Base-by-base conservation (phyloP, 2,797 vertebrate species). In the Myotis findleyi region DNA sequence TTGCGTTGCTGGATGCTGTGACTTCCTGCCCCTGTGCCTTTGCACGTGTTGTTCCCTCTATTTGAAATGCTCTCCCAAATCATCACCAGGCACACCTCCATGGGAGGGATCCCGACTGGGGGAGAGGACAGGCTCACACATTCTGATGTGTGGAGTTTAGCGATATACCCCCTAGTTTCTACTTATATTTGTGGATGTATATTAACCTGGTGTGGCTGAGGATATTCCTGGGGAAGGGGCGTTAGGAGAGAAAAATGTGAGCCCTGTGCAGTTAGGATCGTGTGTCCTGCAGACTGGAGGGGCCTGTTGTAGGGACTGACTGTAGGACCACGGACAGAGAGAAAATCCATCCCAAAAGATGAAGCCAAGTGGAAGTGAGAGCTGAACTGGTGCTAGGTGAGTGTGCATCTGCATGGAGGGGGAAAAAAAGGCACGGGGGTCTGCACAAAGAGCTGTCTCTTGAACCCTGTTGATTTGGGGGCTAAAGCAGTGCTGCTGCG, bases 1-100 rank as follows among this genome's bases (percentile, higher is more conserved):
- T 36, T 13, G 33, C 16, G 1, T 38, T 14, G 30, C 17, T n/a
- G 79, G 21, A 2, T 30, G 17, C 68, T 53, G 0, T 1, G 1
- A 6, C 51, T 66, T 72, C 83, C 44, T 33, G 33, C 23, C 41
- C 79, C 18, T 16, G 8, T 44, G 38, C 49, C 80, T 94, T 87
- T 93, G 49, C 7, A 10, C 2, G 1, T 36, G 36, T 36, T 44
- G 1, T 64, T 55, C 13, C 75, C 27, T 30, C 53, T 80, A 8
- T 77, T 88, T 85, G 62, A 44, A 17, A 57, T 68, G 38, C 41
- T n/a, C 51, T 77, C 33, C 25, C 18, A 14, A 6, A 6, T 68
- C 27, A 49, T 23, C 38, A 41, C n/a, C 64, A 27, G 86, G 25
- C 20, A 38, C 11, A 12, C 3, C 0, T 55, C 8, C 2, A 3